These are phyloP conservation scores for Orientallactaga bullata DNA, from an alignment of 2,113 vertebrate genomes.

Conservation along the genomic window DNA sequence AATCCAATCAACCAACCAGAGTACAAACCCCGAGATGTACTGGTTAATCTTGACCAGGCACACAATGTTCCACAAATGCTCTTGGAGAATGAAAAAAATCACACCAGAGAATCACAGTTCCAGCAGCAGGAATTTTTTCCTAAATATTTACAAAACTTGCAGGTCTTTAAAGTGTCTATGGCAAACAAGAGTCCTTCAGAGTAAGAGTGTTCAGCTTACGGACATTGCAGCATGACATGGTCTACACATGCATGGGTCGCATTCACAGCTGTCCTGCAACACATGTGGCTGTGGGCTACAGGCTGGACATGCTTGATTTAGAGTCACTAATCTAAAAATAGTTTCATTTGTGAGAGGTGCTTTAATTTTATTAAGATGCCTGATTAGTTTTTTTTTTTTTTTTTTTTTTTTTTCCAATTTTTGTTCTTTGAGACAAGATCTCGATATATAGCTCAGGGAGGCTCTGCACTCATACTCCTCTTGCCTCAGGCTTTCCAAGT, in stretches of 20 bases:
- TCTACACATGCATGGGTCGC: too few relatives aligned
- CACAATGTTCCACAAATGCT: neutral
- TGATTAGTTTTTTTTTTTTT: neutral
- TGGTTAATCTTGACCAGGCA: neutral
- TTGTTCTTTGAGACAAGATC: neutral
- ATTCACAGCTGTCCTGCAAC: too few relatives aligned
- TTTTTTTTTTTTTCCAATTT: neutral
- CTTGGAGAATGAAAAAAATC: neutral
- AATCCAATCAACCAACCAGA: too few relatives aligned
- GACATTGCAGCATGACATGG: too few relatives aligned
- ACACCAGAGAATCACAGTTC: neutral
- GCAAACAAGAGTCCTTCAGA: neutral
- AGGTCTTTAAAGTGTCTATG: neutral
- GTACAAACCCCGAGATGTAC: neutral
- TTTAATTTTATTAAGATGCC: neutral
- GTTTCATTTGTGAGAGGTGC: constrained; percentile 7
- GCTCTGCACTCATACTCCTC: neutral
- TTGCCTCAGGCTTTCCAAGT: neutral
- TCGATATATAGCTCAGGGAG: neutral
- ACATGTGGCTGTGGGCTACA: too few relatives aligned
- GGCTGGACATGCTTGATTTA: too few relatives aligned
- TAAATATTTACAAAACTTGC: neutral
- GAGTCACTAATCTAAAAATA: constrained; percentile 4
- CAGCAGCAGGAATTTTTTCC: neutral
- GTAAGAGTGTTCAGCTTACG: too few relatives aligned